Evolutionary conservation across 2,888 invertebrate genomes (phyloP), one percentile per base, ranked within the genome.

Genomic region (Chelonus formosanus): DNA sequence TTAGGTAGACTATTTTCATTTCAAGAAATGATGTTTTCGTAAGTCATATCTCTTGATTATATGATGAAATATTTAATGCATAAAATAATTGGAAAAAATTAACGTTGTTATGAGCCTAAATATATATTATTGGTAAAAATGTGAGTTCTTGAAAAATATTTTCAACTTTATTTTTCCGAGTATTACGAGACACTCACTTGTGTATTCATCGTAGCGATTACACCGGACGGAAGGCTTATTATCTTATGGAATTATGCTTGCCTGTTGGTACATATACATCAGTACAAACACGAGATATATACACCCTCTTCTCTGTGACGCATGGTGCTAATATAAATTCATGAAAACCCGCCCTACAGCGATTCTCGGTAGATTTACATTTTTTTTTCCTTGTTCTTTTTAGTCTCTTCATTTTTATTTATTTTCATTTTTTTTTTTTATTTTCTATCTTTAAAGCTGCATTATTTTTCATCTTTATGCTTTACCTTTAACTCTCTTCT

Each of bases 301-400:
- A 20, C 20, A 20, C 20, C 20, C 34, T 47, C 34, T n/a, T 44
- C 43, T 50, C 58, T 59, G 54, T 65, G 60, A 60, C 65, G 54
- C 65, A 65, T 65, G 55, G 55, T 32, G 40, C 60, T 63, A 65
- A 70, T 70, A 70, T 67, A 70, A 70, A 70, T 70, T 70, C 67
- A 68, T 68, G 68, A 67, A 65, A 67, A 20, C 61, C 58, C 59
- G 54, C 32, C 58, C 48, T 35, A 34, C 20, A 64, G 43, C 62
- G 45, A 47, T 57, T 65, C 54, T 55, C 55, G 36, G 47, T 60
- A 55, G 44, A 60, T 60, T 36, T 50, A 36, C 20, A 44, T 54
- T 50, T 61, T 57, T 57, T 44, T 36, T 45, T n/a, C 20, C 20
- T 20, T 48, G 3, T n/a, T 20, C 53, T 56, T 58, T 54, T 36